A percentile compares a stretch with the other conserved stretches of the same genome.
Conservation (phyloP, 2,888 invertebrate genomes). For the Syrista parreyssii region DNA sequence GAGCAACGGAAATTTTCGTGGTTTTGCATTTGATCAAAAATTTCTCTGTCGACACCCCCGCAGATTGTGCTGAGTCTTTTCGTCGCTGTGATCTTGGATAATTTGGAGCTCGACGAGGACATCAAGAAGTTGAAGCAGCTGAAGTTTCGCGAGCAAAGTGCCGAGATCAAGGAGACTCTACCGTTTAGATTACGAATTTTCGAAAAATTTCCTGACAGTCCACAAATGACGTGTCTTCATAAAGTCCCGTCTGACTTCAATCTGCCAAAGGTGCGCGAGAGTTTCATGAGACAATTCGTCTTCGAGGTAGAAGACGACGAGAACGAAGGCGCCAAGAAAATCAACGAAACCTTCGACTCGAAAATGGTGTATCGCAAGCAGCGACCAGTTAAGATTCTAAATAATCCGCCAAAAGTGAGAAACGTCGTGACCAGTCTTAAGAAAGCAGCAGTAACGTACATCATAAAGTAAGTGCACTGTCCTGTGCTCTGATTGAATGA, state of each 20-base stretch:
- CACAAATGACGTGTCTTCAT: slow-evolving; percentile 96
- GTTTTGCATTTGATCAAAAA: slow-evolving; percentile 11
- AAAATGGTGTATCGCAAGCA: slow-evolving; percentile 86
- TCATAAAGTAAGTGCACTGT: slow-evolving; percentile 79
- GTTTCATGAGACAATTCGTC: slow-evolving; percentile 98
- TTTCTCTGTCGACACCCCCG: slow-evolving; percentile 7
- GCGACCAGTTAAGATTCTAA: slow-evolving; percentile 83
- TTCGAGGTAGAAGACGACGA: slow-evolving; percentile 89
- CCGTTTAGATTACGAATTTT: slow-evolving; percentile 96
- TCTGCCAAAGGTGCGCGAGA: slow-evolving; percentile 93
- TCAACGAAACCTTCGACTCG: slow-evolving; percentile 76
- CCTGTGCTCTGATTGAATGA: background rate
- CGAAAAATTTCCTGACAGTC: slow-evolving; percentile 98
- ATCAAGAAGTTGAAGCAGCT: slow-evolving; percentile 98
- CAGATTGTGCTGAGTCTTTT: slow-evolving; percentile 99
- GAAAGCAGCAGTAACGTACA: slow-evolving; percentile 85
- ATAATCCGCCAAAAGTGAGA: slow-evolving; percentile 84
- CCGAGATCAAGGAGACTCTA: slow-evolving; percentile 96
- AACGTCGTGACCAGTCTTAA: slow-evolving; percentile 83
- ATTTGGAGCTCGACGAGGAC: slow-evolving; percentile 98
- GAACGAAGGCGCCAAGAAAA: slow-evolving; percentile 67
- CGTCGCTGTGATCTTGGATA: slow-evolving; percentile 99
- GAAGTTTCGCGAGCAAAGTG: slow-evolving; percentile 96
- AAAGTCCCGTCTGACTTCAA: slow-evolving; percentile 94
- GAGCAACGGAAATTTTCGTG: slow-evolving; percentile 2